phyloP scores from a whole-genome alignment of 2,113 vertebrate species.

The Pseudois nayaur region DNA sequence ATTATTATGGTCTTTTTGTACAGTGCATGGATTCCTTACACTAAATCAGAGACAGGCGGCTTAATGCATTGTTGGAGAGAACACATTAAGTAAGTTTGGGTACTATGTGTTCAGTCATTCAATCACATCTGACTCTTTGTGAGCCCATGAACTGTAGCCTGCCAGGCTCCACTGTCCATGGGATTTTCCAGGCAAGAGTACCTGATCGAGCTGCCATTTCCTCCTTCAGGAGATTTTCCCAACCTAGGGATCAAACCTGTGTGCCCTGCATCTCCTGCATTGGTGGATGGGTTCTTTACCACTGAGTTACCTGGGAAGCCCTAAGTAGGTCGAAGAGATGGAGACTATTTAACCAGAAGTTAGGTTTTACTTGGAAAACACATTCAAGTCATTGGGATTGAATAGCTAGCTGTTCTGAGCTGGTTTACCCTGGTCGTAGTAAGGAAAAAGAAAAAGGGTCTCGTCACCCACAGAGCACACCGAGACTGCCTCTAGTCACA shows the following conservation, averaged over 20 bases:
- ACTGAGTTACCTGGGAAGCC: background rate
- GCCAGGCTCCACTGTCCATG: background rate
- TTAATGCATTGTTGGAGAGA: accelerated
- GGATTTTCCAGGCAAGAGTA: background rate
- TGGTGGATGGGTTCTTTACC: background rate
- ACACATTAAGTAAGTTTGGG: background rate
- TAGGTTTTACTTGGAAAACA: background rate
- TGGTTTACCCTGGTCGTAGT: background rate
- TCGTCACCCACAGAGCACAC: background rate
- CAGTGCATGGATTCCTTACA: background rate
- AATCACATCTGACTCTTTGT: background rate
- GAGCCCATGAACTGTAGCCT: background rate
- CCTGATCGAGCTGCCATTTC: background rate
- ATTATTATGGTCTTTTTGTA: background rate
- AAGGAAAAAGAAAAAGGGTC: background rate
- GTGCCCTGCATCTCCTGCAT: background rate
- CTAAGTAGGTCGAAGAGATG: background rate
- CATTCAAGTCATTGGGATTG: background rate
- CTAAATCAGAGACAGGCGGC: background rate
- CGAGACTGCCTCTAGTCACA: background rate
- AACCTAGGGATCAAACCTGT: background rate
- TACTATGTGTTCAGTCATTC: background rate
- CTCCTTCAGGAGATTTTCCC: background rate
- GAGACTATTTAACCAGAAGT: background rate
- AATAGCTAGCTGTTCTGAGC: background rate